A percentile compares a stretch with the other conserved stretches of the same genome.
Evolutionary conservation across 1,140 invertebrate species (phyloP).

Genomic region (Trachelipus rathkii): DNA sequence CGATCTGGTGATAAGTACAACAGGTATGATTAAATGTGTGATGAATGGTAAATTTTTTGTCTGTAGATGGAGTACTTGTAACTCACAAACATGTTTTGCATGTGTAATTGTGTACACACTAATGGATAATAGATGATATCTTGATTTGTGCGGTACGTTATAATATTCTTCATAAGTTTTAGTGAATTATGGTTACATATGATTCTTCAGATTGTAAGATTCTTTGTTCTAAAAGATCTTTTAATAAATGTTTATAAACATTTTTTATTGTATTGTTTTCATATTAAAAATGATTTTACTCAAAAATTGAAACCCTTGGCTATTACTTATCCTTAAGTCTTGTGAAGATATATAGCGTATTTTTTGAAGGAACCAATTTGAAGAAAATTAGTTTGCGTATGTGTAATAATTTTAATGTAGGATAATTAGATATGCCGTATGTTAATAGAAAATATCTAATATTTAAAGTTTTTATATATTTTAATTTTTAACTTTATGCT

Average conservation of each 20-base stretch:
- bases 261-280: background rate
- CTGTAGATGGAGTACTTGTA: background rate
- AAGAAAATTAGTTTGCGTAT: background rate
- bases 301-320: background rate
- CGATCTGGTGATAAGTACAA: background rate
- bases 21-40: background rate
- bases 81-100: background rate
- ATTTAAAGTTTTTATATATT: too few relatives aligned
- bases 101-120: background rate
- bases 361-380: background rate
- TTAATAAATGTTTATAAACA: background rate
- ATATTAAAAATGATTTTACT: background rate
- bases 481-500: too few relatives aligned
- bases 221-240: background rate
- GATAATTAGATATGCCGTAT: too few relatives aligned
- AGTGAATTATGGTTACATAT: background rate
- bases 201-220: slow-evolving; percentile 3
- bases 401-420: too few relatives aligned
- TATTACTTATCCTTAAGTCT: background rate
- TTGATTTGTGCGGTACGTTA: background rate
- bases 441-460: too few relatives aligned
- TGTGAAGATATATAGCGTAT: slow-evolving; percentile 8
- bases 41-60: background rate
- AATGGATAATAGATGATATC: background rate
- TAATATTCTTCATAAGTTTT: slow-evolving; percentile 5